Evolutionary conservation across 2,113 vertebrate genomes (phyloP).

Genomic region (Isurus oxyrinchus): DNA sequence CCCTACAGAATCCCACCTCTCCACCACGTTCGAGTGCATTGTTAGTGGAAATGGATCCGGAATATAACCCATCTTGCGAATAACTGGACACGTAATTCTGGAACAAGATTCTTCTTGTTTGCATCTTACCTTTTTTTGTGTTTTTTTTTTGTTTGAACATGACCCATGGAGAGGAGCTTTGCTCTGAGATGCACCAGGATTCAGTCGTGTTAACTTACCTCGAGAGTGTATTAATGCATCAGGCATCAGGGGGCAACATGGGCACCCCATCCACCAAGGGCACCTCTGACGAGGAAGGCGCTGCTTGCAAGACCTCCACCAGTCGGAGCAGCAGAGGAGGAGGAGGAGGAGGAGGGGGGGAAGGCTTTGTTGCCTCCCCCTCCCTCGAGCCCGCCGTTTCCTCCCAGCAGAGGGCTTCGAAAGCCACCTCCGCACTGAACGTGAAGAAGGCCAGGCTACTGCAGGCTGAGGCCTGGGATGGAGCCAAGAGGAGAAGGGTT

Average conservation of each 20-base stretch:
- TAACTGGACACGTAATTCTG: not conserved
- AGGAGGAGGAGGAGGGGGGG: not conserved
- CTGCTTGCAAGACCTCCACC: not conserved
- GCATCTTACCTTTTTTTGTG: not conserved
- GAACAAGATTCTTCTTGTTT: not conserved
- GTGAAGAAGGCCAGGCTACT: slow-evolving; percentile 91
- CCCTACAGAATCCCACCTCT: not conserved
- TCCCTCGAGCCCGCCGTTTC: not conserved
- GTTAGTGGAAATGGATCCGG: not conserved
- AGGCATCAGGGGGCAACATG: slow-evolving; percentile 85
- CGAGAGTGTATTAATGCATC: slow-evolving; percentile 99
- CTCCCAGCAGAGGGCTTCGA: not conserved
- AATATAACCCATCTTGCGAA: not conserved
- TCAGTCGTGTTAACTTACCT: slow-evolving; percentile 99
- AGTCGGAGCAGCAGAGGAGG: not conserved
- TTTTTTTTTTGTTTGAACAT: slow-evolving; percentile 75
- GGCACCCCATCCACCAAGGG: slow-evolving; percentile 76
- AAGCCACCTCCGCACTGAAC: slow-evolving; percentile 61
- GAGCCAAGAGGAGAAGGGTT: slow-evolving; percentile 70
- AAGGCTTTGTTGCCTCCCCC: not conserved
- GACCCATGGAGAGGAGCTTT: slow-evolving; percentile 99
- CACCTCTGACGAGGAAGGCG: not conserved
- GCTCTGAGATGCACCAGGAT: slow-evolving; percentile 99
- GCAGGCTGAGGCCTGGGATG: slow-evolving; percentile 85
- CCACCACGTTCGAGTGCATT: too few relatives aligned